phyloP scores from a whole-genome alignment of 2,113 vertebrate species.

The Coryphaenoides rupestris region DNA sequence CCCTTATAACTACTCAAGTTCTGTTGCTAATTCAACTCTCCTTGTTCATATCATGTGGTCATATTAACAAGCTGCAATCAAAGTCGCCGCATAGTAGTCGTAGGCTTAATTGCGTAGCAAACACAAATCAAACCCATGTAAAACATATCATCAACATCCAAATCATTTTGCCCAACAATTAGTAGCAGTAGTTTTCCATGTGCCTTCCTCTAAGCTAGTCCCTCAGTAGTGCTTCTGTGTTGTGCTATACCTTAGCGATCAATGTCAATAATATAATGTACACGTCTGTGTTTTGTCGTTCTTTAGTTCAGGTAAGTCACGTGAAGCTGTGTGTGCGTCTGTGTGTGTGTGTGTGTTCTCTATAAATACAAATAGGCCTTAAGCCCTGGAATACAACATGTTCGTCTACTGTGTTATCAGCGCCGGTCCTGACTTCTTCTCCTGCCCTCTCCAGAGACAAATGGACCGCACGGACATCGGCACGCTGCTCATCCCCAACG shows the following conservation, averaged over 20 bases:
- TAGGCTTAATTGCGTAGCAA: conserved; percentile 25
- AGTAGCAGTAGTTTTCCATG: conserved; percentile 42
- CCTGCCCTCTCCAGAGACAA: conserved; percentile 54
- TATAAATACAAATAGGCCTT: not conserved
- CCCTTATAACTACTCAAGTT: too few species aligned
- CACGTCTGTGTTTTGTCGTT: conserved; percentile 39
- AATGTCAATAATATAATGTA: conserved; percentile 34
- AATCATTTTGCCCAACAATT: conserved; percentile 11
- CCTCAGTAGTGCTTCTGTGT: conserved; percentile 58
- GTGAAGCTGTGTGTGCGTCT: too few species aligned
- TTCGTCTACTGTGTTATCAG: too few species aligned
- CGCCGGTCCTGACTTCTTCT: not conserved
- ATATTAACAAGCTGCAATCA: too few species aligned
- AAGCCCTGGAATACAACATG: too few species aligned
- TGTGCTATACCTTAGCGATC: conserved; percentile 40
- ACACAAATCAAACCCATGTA: conserved; percentile 3
- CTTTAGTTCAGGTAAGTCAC: conserved; percentile 43
- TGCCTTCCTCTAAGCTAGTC: conserved; percentile 29
- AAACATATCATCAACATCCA: conserved; percentile 20
- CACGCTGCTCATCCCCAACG: conserved; percentile 84
- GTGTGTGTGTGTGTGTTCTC: conserved; percentile 8
- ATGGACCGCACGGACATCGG: conserved; percentile 83
- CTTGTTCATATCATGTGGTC: too few species aligned
- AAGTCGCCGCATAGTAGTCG: too few species aligned
- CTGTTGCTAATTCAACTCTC: too few species aligned